phyloP scores from a whole-genome alignment of 2,888 invertebrate species.

The Dasypolia templi region DNA sequence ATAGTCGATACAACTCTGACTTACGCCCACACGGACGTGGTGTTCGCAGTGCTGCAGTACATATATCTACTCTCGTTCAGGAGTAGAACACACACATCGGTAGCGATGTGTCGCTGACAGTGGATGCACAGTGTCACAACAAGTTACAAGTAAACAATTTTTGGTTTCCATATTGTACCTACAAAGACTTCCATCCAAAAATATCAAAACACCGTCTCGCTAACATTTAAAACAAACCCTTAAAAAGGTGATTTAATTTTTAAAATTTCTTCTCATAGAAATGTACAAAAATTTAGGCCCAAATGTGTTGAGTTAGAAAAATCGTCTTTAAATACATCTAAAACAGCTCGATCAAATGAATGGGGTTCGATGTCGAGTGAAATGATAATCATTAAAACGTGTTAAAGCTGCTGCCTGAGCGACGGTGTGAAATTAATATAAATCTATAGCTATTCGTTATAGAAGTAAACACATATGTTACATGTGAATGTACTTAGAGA shows the following conservation, averaged over 20 bases:
- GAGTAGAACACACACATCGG: slow-evolving; percentile 26
- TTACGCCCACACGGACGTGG: slow-evolving; percentile 6
- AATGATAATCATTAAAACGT: slow-evolving; percentile 59
- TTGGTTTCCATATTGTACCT: slow-evolving; percentile 85
- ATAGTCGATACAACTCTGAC: slow-evolving; percentile 60
- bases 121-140: slow-evolving; percentile 70
- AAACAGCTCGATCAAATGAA: slow-evolving; percentile 54
- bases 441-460: slow-evolving; percentile 62
- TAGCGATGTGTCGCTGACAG: slow-evolving; percentile 36
- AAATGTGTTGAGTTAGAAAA: slow-evolving; percentile 69
- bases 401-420: slow-evolving; percentile 50
- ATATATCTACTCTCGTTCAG: slow-evolving; percentile 9
- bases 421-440: slow-evolving; percentile 57
- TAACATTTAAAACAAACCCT: slow-evolving; percentile 31
- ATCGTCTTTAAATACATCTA: slow-evolving; percentile 63
- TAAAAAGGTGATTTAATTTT: slow-evolving; percentile 36
- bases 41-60: slow-evolving; percentile 17
- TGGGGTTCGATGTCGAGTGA: slow-evolving; percentile 64
- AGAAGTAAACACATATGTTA: slow-evolving; percentile 63
- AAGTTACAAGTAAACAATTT: slow-evolving; percentile 81
- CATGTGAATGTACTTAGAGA: slow-evolving; percentile 67
- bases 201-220: slow-evolving; percentile 70
- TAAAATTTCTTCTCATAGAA: slow-evolving; percentile 64
- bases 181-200: slow-evolving; percentile 84
- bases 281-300: slow-evolving; percentile 76